These are phyloP conservation scores for Ectemnius cavifrons DNA, from an alignment of 2,888 invertebrate genomes.

Conservation along the genomic window DNA sequence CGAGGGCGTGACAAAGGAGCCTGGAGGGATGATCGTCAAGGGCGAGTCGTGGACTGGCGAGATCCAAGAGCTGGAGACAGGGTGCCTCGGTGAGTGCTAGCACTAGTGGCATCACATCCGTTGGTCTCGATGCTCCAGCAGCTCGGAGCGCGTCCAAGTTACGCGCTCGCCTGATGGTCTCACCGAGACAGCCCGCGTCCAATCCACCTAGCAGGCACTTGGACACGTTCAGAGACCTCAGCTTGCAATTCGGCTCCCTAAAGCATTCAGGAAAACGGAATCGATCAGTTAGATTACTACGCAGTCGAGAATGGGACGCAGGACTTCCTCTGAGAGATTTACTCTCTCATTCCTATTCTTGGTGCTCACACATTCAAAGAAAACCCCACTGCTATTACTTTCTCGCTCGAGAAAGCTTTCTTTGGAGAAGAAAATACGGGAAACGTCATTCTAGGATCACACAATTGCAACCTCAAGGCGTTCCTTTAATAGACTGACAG, in stretches of 20 bases:
- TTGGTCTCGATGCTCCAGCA: slow-evolving; percentile 80
- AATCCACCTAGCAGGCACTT: slow-evolving; percentile 80
- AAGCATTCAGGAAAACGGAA: slow-evolving; percentile 38
- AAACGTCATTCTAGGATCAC: slow-evolving; percentile 1
- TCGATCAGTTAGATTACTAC: slow-evolving; percentile 33
- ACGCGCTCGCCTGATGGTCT: slow-evolving; percentile 79
- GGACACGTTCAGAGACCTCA: slow-evolving; percentile 80
- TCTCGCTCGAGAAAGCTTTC: background rate
- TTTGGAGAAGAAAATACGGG: background rate
- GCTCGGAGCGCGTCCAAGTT: slow-evolving; percentile 80
- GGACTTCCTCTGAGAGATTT: too few relatives aligned
- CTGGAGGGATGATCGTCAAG: slow-evolving; percentile 80
- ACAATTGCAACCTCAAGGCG: background rate
- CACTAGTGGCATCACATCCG: slow-evolving; percentile 80
- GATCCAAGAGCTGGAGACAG: slow-evolving; percentile 80
- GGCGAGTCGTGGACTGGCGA: slow-evolving; percentile 80
- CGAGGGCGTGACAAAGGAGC: slow-evolving; percentile 78
- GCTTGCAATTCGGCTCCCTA: slow-evolving; percentile 79
- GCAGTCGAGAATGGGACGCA: background rate
- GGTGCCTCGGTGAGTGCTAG: slow-evolving; percentile 80
- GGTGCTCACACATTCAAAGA: too few relatives aligned
- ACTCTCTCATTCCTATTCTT: too few relatives aligned
- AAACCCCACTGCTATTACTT: too few relatives aligned
- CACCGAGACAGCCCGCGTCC: slow-evolving; percentile 81
- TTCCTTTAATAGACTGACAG: background rate